Base-by-base conservation (phyloP, 2,113 vertebrate genomes). In the Antechinus flavipes region DNA sequence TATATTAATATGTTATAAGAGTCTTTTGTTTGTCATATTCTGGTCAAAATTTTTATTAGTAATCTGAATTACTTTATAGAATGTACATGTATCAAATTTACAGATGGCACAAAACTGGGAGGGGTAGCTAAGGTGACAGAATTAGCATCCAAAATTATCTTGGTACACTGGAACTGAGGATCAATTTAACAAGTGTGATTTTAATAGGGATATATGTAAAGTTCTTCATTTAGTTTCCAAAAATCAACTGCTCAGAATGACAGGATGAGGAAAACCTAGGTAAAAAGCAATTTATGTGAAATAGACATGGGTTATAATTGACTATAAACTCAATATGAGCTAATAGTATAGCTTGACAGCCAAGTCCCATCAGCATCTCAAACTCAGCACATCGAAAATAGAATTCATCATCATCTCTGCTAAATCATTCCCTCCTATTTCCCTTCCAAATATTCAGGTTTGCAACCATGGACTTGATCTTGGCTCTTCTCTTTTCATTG, bases 241-340 rank as follows among this genome's bases (percentile, higher is more conserved):
- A 84, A 84, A 84, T 84, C 68, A 84, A 84, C 68, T 84, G 68
- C n/a, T 84, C n/a, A 8, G 68, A n/a, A 84, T 84, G 68, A 84
- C 68, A 84, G 68, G 68, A 84, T 84, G 68, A 84, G 68, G 68
- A 84, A 84, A 84, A 84, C 14, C 68, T 42, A n/a, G 68, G 68
- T 84, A 84, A 84, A 84, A 84, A 84, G 68, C n/a, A 84, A 84
- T 84, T 84, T 84, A 84, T 42, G 68, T 84, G 68, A 84, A 84
- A 84, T 84, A 84, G 68, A 84, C 68, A 84, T 84, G 68, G 68
- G n/a, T 42, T 84, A 84, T 84, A 76, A 84, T 84, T 84, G 68
- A 84, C 68, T 84, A 84, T 84, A 84, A 84, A 42, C 68, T 84
- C 68, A 84, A 84, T 42, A 84, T 84, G 68, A 84, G 68, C 68